Evolutionary conservation across 2,888 invertebrate species (phyloP).

Genomic region (Orthosia incerta): DNA sequence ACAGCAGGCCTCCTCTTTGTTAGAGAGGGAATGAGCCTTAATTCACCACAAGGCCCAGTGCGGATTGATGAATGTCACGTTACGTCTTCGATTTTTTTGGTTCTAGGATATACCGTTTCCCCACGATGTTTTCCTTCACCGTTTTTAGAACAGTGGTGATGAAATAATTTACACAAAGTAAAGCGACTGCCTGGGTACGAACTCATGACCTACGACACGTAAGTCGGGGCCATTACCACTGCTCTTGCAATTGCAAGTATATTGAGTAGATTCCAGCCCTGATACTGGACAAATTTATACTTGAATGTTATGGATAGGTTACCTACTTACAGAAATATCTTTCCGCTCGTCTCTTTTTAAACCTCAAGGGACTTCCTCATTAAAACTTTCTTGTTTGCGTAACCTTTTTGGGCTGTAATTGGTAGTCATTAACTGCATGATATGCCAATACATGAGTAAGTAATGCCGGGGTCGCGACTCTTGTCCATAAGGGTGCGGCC

Average conservation of each 20-base stretch:
- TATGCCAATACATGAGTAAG: slow-evolving; percentile 15
- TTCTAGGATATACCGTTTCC: too few species aligned
- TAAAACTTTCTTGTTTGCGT: slow-evolving; percentile 41
- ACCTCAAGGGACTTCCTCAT: slow-evolving; percentile 35
- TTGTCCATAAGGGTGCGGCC: slow-evolving; percentile 42
- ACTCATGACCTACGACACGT: too few species aligned
- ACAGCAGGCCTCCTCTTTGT: too few species aligned
- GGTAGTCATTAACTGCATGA: background rate
- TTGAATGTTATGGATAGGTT: background rate
- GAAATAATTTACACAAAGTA: too few species aligned
- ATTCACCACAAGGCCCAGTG: too few species aligned
- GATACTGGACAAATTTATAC: background rate
- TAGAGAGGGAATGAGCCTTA: too few species aligned
- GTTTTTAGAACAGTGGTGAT: too few species aligned
- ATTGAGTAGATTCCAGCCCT: background rate
- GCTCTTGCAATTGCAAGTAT: background rate
- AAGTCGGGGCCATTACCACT: too few species aligned
- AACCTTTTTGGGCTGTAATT: slow-evolving; percentile 39
- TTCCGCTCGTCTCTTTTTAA: background rate
- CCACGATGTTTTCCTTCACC: too few species aligned
- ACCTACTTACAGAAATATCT: background rate
- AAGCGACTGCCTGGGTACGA: too few species aligned
- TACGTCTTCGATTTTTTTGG: too few species aligned
- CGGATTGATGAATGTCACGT: too few species aligned
- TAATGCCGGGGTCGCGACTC: slow-evolving; percentile 35